phyloP scores from a whole-genome alignment of 2,797 vertebrate species.

The Erethizon dorsatum region DNA sequence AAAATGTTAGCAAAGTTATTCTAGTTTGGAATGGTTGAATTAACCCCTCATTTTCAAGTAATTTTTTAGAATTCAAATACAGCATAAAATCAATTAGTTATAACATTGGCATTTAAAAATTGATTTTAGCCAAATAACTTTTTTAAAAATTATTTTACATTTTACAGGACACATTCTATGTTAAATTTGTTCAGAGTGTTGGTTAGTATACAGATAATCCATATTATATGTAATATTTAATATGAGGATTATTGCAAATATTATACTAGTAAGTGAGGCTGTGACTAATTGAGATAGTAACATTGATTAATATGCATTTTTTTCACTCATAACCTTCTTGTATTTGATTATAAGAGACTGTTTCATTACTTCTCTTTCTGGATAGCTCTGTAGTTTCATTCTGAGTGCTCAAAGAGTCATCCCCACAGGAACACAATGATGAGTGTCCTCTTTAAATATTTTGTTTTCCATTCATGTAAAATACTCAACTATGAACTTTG shows the following conservation, averaged over 20 bases:
- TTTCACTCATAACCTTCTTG: neutral
- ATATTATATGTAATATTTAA: conserved; percentile 51
- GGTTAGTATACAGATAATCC: conserved; percentile 12
- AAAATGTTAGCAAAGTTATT: conserved; percentile 59
- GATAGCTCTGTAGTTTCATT: neutral
- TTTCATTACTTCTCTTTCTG: conserved; percentile 10
- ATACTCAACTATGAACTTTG: conserved; percentile 59
- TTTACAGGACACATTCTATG: conserved; percentile 35
- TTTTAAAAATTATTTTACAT: conserved; percentile 51
- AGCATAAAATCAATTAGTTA: conserved; percentile 45
- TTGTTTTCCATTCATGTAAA: conserved; percentile 56
- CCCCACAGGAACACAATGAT: conserved; percentile 2
- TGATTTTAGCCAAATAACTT: conserved; percentile 40
- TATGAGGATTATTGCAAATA: conserved; percentile 32
- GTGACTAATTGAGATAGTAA: conserved; percentile 14
- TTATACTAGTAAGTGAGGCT: conserved; percentile 5
- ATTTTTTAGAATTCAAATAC: conserved; percentile 56
- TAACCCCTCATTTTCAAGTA: conserved; percentile 11
- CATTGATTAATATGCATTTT: conserved; percentile 51
- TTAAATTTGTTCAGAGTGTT: conserved; percentile 62
- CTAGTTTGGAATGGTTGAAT: conserved; percentile 37
- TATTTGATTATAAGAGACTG: neutral
- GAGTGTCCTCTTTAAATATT: conserved; percentile 24
- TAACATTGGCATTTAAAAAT: conserved; percentile 55
- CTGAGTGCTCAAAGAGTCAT: neutral